These are phyloP conservation scores for Xestia ashworthii DNA, from an alignment of 2,888 invertebrate species.

Conservation along the genomic window DNA sequence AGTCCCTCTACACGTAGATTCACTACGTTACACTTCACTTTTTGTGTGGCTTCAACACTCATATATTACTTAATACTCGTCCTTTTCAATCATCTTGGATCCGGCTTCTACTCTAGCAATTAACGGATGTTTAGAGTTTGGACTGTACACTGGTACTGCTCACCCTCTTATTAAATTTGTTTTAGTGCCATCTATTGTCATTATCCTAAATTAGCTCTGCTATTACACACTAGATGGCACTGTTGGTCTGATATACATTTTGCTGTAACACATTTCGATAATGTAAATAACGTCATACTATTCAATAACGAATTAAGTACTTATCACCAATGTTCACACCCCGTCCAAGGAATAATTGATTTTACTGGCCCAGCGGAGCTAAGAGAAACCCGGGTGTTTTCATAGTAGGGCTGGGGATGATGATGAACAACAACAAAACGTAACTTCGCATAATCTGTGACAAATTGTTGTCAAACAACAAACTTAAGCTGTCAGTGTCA, in stretches of 20 bases:
- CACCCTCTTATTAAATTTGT: too few relatives aligned
- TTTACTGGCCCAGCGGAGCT: not conserved
- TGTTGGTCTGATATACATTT: not conserved
- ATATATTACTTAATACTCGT: not conserved
- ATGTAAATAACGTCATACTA: not conserved
- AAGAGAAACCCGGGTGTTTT: too few relatives aligned
- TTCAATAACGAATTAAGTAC: too few relatives aligned
- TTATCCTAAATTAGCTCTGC: not conserved
- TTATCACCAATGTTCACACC: not conserved
- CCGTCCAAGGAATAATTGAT: not conserved
- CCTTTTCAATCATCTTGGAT: not conserved
- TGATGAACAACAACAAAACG: not conserved
- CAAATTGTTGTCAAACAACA: constrained; percentile 22
- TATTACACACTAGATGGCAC: constrained; percentile 9
- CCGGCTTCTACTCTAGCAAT: not conserved
- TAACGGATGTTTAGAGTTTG: not conserved
- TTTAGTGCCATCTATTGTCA: not conserved
- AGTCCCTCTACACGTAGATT: not conserved
- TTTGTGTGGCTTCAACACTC: not conserved
- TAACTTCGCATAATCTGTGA: not conserved
- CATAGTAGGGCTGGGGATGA: not conserved
- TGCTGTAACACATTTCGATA: not conserved
- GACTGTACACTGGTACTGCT: too few relatives aligned
- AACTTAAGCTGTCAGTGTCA: constrained; percentile 4
- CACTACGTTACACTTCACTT: not conserved